Evolutionary conservation across 2,797 vertebrate genomes (phyloP), one percentile per base, ranked within the genome.

Genomic region (Enoplosus armatus): DNA sequence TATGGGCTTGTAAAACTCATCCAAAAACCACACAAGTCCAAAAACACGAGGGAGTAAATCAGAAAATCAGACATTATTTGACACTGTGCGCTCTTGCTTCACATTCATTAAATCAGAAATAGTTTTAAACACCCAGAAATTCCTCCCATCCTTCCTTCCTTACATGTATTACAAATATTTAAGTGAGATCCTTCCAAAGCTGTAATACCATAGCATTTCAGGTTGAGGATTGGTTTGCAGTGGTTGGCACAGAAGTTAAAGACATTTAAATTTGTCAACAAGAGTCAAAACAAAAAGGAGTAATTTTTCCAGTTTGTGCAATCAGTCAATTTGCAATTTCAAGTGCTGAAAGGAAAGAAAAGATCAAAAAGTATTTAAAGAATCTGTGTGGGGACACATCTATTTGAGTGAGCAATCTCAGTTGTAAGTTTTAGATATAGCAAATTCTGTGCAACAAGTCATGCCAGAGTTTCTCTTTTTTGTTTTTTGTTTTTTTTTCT

Each of bases 41-140:
- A 43, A 45, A 66, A 39, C 50, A 43, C 43, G 41, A 2, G 10
- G 26, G 18, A 11, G 27, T 47, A 11, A 43, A 53, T n/a, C 35
- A 48, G 6, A 54, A 37, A 29, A 14, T 35, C 27, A 18, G 59
- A 26, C 41, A 41, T 29, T 18, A 27, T 41, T 37, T 33, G 29
- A 68, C 16, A 51, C 51, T 39, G 24, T 47, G 18, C 6, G 16
- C 60, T 77, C 48, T 53, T 3, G 26, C 6, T 26, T 56, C 15
- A 56, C 48, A 48, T 37, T 54, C 7, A 64, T 60, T 60, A 16
- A 60, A 58, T 59, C 8, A 37, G 41, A 56, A 37, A 66, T 29
- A 14, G 43, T 29, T 65, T 54, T 3, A 53, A n/a, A n/a, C 29
- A 56, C 16, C 31, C 2, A 64, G 12, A 48, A 29, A 47, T 55